Evolutionary conservation across 92 coral and sea anemone genomes (phyloP), one percentile per base, ranked within the genome.

Genomic region (Porites cylindrica): DNA sequence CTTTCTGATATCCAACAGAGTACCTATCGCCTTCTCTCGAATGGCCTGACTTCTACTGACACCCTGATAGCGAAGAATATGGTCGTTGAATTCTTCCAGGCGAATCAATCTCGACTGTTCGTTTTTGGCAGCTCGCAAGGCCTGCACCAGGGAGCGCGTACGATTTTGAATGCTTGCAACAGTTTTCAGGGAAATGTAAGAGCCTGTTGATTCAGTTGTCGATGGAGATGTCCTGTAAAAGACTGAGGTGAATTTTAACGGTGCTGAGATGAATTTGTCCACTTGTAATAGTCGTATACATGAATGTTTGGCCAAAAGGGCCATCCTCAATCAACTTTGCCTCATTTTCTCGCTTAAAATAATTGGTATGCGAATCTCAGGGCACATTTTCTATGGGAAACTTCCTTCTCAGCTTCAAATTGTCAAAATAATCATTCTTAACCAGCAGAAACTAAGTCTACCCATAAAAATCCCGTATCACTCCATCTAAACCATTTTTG

Each of bases 121-220:
- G 61, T 89, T 95, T 81, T 93, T 95, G 6, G 99, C 98, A 17
- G 80, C 83, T 64, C 95, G 82, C 66, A 97, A 88, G 20, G 98
- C 94, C 66, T 95, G 90, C 19, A 97, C 93, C 18, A 95, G 94
- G 26, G 96, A 91, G 2, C 96, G 91, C 0, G 98, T 95, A 19
- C 99, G 96, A 82, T 95, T 97, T 70, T 97, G 99, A 58, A 97
- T 88, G 79, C 96, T 97, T 32, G 98, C 96, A n/a, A 95, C 98
- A 23, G 99, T 97, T 88, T 89, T 96, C 60, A 88, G 75, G 2
- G 88, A 86, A 53, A 16, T 65, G 12, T 61, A 67, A 53, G 90
- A 23, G 20, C 26, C 32, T 19, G 51, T 1, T 19, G 77, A 13
- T 75, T 68, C 72, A 19, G 18, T n/a, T 5, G 43, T 26, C 52